phyloP scores from a whole-genome alignment of 2,113 vertebrate genomes.

The Ciconia stormi region DNA sequence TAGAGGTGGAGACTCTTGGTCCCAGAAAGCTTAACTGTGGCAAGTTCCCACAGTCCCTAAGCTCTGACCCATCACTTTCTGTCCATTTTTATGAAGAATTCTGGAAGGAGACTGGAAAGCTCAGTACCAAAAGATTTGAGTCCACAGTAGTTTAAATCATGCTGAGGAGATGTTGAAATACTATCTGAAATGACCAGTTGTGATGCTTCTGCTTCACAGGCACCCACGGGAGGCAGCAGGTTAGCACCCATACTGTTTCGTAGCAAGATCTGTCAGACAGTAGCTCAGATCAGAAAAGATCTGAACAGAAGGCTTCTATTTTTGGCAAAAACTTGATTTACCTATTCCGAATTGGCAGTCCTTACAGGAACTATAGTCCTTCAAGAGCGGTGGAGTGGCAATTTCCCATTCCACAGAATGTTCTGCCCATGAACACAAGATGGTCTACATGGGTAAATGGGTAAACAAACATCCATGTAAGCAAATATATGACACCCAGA shows the following conservation, averaged over 20 bases:
- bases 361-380: not conserved
- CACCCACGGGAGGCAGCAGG: fast-evolving
- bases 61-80: not conserved
- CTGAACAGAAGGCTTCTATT: not conserved
- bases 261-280: fast-evolving
- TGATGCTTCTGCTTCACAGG: not conserved
- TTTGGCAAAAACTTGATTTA: not conserved
- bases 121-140: not conserved
- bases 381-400: not conserved
- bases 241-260: not conserved
- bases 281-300: not conserved
- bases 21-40: not conserved
- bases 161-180: not conserved
- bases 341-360: not conserved
- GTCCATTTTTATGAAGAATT: not conserved
- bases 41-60: not conserved
- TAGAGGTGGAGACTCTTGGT: not conserved
- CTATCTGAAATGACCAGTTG: not conserved
- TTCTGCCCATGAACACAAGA: not conserved
- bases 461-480: not conserved
- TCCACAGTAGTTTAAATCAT: not conserved
- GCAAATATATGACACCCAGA: not conserved
- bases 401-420: not conserved
- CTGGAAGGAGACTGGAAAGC: not conserved
- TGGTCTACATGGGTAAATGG: not conserved